phyloP scores from a whole-genome alignment of 2,113 vertebrate species.

The Conger conger region DNA sequence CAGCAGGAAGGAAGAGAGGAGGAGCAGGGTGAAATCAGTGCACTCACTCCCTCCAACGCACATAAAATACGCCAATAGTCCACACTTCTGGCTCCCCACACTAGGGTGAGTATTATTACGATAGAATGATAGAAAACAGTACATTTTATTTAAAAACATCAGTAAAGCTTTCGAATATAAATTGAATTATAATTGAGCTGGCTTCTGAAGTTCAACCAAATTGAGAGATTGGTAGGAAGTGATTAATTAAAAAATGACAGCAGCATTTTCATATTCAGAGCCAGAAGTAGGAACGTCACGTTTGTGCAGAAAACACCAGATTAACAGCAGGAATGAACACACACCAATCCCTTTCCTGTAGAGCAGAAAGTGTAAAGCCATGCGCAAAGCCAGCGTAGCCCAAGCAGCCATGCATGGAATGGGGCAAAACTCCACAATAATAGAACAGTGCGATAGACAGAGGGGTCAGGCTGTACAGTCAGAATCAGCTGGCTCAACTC shows the following conservation, averaged over 20 bases:
- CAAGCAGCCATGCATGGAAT: conserved; percentile 73
- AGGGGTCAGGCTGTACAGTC: conserved; percentile 47
- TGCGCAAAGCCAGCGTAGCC: conserved; percentile 55
- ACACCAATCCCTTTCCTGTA: background rate
- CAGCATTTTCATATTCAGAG: background rate
- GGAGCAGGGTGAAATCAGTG: conserved; percentile 56
- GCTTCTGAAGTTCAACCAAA: background rate
- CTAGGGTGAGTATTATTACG: background rate
- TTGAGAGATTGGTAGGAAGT: background rate
- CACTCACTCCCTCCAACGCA: conserved; percentile 52
- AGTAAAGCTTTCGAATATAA: background rate
- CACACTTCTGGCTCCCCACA: conserved; percentile 29
- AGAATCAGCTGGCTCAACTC: background rate
- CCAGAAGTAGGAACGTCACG: conserved; percentile 38
- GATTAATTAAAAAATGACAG: background rate
- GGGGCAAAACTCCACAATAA: conserved; percentile 41
- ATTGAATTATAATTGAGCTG: background rate
- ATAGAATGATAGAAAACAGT: background rate
- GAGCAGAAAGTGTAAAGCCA: conserved; percentile 35
- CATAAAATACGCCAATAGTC: conserved; percentile 44
- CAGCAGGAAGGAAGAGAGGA: conserved; percentile 41
- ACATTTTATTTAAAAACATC: background rate
- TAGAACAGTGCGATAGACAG: conserved; percentile 18
- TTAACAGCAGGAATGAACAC: background rate
- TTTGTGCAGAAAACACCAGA: conserved; percentile 38